Evolutionary conservation across 1,140 invertebrate genomes (phyloP).

Genomic region (Rhopalosiphum maidis): DNA sequence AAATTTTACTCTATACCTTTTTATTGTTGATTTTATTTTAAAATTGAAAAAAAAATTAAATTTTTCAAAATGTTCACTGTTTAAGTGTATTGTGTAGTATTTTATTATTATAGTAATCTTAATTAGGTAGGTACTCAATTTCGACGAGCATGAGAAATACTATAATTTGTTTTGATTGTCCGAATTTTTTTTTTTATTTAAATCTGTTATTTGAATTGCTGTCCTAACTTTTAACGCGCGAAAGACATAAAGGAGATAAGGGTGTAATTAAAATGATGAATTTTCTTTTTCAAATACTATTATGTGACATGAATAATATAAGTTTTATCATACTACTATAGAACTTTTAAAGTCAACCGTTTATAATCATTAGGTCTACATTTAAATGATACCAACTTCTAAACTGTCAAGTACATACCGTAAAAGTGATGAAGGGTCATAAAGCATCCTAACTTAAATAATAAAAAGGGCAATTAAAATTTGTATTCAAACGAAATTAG

Average conservation of each 20-base stretch:
- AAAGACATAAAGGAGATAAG: neutral
- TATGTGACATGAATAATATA: neutral
- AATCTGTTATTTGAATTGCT: neutral
- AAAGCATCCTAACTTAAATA: neutral
- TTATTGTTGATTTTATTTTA: neutral
- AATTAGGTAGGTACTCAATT: no score
- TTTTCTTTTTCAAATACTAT: neutral
- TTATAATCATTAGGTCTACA: neutral
- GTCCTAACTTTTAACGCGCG: neutral
- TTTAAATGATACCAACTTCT: neutral
- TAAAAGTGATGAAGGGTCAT: neutral
- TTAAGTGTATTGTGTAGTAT: neutral
- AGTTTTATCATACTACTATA: neutral
- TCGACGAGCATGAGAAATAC: no score
- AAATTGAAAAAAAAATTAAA: neutral
- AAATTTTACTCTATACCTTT: neutral
- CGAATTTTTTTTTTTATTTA: neutral
- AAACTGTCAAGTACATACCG: neutral
- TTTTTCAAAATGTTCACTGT: no score
- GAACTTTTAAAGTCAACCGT: neutral
- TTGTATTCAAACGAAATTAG: neutral
- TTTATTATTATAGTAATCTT: no score
- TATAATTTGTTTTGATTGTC: no score
- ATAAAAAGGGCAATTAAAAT: neutral
- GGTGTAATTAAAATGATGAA: neutral